Evolutionary conservation across 2,888 invertebrate genomes (phyloP), one percentile per base, ranked within the genome.

Genomic region (Galeruca laticollis): DNA sequence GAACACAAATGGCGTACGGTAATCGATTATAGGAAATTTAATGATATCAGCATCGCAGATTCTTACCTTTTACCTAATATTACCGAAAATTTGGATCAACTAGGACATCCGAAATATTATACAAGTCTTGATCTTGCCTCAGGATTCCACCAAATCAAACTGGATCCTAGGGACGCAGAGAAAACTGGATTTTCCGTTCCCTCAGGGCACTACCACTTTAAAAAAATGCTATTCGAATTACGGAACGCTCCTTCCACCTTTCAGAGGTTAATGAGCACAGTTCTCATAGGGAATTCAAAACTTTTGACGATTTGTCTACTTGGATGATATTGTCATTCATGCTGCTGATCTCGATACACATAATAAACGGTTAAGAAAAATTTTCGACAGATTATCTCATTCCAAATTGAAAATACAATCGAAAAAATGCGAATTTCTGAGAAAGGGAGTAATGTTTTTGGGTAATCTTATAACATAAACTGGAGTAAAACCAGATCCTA

Each of bases 241-340:
- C 82, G 82, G 77, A 84, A 84, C 68, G 84, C 85, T 1, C 85
- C 86, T 0, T 69, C 78, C 2, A 78, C 77, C 0, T 82, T 83
- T 40, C 78, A 80, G 73, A 49, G 80, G 9, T 47, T 81, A 49
- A 82, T 83, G 81, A 77, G 82, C 57, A 73, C 47, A 1, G 77
- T 82, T 8, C 67, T 82, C 26, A 15, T 70, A 1, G 67, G 80
- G 81, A 8, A 40, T 82, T 1, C 76, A 78, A 74, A 75, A 77
- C 52, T 68, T 54, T 6, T 60, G 68, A 9, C 80, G 81, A 63
- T 78, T 84, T 31, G 81, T 83, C 0, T 85, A 83, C 64, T 54
- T 84, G 11, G 83, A 84, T 60, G 82, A 84, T 68, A 78, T 83
- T 8, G 77, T 84, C 0, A 77, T 83, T 52, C 52, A 75, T 63